phyloP scores from a whole-genome alignment of 2,113 vertebrate species.

The Nymphicus hollandicus region DNA sequence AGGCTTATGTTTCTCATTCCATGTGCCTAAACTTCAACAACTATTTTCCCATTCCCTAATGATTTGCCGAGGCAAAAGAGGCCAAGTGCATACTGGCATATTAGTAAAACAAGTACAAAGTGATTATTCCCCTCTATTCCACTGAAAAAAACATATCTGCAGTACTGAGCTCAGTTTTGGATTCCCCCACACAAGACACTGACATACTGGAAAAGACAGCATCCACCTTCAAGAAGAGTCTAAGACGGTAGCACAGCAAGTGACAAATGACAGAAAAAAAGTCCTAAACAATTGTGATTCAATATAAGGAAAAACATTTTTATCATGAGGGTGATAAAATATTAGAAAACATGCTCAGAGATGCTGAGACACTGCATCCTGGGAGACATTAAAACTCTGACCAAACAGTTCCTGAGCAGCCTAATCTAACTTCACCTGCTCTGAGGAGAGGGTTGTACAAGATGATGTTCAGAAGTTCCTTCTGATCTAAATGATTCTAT shows the following conservation, averaged over 20 bases:
- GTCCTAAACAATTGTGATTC: background rate
- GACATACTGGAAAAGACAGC: background rate
- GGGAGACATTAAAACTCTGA: background rate
- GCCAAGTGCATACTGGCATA: background rate
- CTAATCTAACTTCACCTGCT: background rate
- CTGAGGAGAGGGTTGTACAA: background rate
- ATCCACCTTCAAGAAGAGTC: background rate
- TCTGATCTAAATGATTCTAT: background rate
- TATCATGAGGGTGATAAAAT: background rate
- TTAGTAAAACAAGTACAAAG: background rate
- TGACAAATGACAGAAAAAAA: background rate
- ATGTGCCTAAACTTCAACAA: background rate
- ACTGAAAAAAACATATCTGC: background rate
- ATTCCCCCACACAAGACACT: background rate
- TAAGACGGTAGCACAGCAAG: background rate
- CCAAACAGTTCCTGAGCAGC: background rate
- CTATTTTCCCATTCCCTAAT: background rate
- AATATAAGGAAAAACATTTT: background rate
- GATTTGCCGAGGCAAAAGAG: background rate
- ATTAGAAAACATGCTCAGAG: background rate
- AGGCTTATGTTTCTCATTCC: background rate
- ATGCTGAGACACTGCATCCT: background rate
- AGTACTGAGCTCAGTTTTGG: background rate
- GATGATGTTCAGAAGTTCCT: background rate
- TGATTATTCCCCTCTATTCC: background rate